Conservation (phyloP, 2,888 invertebrate genomes). For the Bellardia bayeri region DNA sequence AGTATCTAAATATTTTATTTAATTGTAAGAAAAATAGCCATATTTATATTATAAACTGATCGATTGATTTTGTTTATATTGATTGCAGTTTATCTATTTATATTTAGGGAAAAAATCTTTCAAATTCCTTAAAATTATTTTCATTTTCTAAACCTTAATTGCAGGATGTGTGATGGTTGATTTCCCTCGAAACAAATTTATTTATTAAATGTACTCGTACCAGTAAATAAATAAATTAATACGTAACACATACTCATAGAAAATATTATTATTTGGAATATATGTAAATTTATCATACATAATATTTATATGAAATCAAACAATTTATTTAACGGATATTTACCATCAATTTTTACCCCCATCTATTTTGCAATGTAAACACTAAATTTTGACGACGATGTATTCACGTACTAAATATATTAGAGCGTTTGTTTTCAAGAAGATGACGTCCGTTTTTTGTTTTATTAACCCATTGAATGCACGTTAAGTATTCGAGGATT, state of each 20-base stretch:
- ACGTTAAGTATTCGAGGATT: too few relatives aligned
- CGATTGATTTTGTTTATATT: too few relatives aligned
- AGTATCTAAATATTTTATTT: too few relatives aligned
- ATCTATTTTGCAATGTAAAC: constrained; percentile 10
- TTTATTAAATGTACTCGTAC: background rate
- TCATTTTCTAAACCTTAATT: background rate
- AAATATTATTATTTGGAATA: background rate
- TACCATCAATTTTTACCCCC: background rate
- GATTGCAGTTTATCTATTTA: too few relatives aligned
- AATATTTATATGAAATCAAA: background rate
- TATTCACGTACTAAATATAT: constrained; percentile 12
- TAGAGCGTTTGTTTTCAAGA: background rate
- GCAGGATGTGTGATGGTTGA: background rate
- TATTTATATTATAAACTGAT: too few relatives aligned
- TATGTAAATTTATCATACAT: too few relatives aligned
- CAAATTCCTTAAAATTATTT: background rate
- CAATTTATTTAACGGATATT: constrained; percentile 45
- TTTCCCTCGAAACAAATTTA: background rate
- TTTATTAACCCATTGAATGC: background rate
- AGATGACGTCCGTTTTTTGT: background rate
- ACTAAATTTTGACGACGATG: background rate
- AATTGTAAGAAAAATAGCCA: too few relatives aligned
- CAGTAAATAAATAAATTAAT: background rate
- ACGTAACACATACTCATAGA: background rate
- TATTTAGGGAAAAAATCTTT: background rate